These are phyloP conservation scores for Cataglyphis albicans DNA, from an alignment of 2,888 invertebrate genomes.

Conservation along the genomic window DNA sequence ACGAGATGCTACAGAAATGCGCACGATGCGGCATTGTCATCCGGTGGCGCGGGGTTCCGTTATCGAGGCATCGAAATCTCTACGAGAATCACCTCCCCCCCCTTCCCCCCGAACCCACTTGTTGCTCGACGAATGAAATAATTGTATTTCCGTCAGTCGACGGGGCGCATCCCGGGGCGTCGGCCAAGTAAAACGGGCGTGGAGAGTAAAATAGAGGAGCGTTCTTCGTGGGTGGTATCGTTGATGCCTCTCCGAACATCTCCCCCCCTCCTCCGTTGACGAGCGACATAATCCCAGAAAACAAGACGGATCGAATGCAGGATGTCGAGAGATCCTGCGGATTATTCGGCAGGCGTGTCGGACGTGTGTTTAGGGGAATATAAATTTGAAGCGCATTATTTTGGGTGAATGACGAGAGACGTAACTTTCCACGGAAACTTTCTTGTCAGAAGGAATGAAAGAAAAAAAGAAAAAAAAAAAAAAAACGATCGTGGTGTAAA, in stretches of 20 bases:
- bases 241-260: background rate
- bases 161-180: slow-evolving; percentile 54
- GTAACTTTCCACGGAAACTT: background rate
- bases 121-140: slow-evolving; percentile 74
- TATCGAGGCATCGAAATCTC: slow-evolving; percentile 75
- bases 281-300: slow-evolving; percentile 61
- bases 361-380: slow-evolving; percentile 1
- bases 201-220: slow-evolving; percentile 54
- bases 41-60: slow-evolving; percentile 37
- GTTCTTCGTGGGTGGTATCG: slow-evolving; percentile 67
- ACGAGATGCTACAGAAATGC: slow-evolving; percentile 2
- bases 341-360: slow-evolving; percentile 8
- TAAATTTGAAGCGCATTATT: background rate
- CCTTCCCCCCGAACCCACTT: slow-evolving; percentile 66
- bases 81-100: slow-evolving; percentile 53
- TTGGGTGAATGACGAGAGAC: background rate
- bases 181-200: slow-evolving; percentile 38
- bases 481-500: background rate
- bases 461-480: too few relatives aligned
- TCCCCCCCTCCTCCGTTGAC: background rate
- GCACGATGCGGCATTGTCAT: slow-evolving; percentile 11
- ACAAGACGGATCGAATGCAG: slow-evolving; percentile 62
- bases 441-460: background rate
- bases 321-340: slow-evolving; percentile 9
- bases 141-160: slow-evolving; percentile 69